Conservation (phyloP, 2,888 invertebrate species). For the Stenoptilia bipunctidactyla region DNA sequence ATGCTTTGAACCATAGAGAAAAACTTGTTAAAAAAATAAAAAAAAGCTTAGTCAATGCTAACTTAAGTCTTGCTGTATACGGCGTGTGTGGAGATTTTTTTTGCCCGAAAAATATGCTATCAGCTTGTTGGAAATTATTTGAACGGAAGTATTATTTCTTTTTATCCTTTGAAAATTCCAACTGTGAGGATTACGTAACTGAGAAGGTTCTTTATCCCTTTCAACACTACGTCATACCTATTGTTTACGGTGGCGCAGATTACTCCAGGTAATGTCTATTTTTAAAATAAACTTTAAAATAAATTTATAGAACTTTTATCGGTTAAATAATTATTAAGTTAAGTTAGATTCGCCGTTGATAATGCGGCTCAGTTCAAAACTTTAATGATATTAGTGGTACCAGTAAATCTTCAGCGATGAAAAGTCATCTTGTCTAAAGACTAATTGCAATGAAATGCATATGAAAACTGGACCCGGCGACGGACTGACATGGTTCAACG, state of each 20-base stretch:
- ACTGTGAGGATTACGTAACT: constrained; percentile 32
- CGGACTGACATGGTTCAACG: too few species aligned
- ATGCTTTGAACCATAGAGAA: constrained; percentile 30
- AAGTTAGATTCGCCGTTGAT: too few species aligned
- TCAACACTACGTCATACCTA: constrained; percentile 64
- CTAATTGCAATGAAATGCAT: too few species aligned
- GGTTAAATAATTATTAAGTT: too few species aligned
- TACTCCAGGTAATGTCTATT: constrained; percentile 18
- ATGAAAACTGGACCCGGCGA: too few species aligned
- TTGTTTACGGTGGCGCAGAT: constrained; percentile 71
- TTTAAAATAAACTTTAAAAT: too few species aligned
- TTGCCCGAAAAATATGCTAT: constrained; percentile 25
- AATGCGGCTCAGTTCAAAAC: too few species aligned
- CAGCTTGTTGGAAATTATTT: constrained; percentile 35
- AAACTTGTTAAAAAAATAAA: constrained; percentile 28
- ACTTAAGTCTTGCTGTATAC: constrained; percentile 57
- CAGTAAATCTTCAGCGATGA: too few species aligned
- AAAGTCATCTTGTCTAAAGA: too few species aligned
- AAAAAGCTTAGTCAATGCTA: constrained; percentile 24
- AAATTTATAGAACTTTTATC: too few species aligned
- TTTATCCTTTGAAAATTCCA: constrained; percentile 79
- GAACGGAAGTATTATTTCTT: constrained; percentile 80
- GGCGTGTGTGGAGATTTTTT: constrained; percentile 58
- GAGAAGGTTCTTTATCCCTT: constrained; percentile 21
- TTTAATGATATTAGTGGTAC: too few species aligned